Percentiles rank a stretch among this genome's conserved stretches.
Conservation (phyloP, 2,113 vertebrate genomes). For the Phoenicopterus ruber region DNA sequence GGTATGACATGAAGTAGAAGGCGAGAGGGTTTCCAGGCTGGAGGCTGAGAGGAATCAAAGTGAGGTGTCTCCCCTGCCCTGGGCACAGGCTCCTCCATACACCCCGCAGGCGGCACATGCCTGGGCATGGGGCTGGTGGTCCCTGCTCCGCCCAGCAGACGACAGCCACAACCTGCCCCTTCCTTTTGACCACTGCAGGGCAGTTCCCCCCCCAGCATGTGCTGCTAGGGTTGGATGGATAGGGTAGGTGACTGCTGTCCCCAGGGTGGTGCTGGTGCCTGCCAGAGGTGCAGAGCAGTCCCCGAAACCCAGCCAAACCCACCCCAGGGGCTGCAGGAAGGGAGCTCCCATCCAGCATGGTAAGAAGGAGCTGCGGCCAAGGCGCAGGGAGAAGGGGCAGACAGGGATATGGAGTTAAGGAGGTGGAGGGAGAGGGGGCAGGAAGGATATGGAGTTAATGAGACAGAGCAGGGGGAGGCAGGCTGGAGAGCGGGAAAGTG, state of each 20-base stretch:
- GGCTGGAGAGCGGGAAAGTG: background rate
- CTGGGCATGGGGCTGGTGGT: background rate
- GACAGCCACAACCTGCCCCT: background rate
- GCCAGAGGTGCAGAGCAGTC: background rate
- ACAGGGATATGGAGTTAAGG: background rate
- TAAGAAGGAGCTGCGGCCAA: background rate
- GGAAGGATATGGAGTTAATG: background rate
- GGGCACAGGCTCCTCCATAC: fast-evolving
- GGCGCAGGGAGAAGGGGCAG: background rate
- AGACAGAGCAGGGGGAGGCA: background rate
- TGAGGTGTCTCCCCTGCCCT: background rate
- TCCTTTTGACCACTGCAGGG: background rate
- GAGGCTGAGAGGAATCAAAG: background rate
- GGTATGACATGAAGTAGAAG: background rate
- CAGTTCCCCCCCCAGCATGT: background rate
- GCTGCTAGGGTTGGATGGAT: background rate
- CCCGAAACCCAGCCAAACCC: background rate
- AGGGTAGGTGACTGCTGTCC: background rate
- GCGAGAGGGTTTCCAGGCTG: background rate
- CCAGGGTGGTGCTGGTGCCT: background rate
- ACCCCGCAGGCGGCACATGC: background rate
- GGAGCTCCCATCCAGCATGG: background rate
- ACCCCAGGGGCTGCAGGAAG: background rate
- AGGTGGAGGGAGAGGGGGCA: background rate
- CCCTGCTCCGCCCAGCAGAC: background rate